Base-by-base conservation (phyloP, 1,140 invertebrate genomes). In the Argopecten irradians region DNA sequence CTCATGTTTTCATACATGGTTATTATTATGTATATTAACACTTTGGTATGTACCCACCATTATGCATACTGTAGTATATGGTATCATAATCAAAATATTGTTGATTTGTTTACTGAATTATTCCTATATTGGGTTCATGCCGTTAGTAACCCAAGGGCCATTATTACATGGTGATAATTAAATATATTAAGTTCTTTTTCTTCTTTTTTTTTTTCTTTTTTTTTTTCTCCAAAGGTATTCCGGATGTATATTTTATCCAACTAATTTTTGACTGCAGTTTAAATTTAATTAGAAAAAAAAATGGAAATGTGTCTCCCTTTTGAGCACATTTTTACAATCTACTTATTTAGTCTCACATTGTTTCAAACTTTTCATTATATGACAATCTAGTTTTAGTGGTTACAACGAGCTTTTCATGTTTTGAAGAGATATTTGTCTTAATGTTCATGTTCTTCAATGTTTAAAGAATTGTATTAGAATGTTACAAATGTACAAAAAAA, bases 381-480 rank as follows among this genome's bases (percentile, higher is more conserved):
- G 93, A 93, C 91, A 93, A 93, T 94, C 93, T 94, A 92, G 93
- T 93, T 94, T 93, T 91, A 93, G 91, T 89, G 89, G 89, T 93
- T 90, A 93, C 92, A 93, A 93, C 92, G 93, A 93, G 89, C 90
- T 92, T 90, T 89, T 93, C 83, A 84, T 89, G 55, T 88, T 71
- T 71, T 71, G 55, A 71, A 71, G 55, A 71, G 55, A 71, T n/a
- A n/a, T 71, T 71, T 89, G 71, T 88, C 84, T 92, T 89, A 83
- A 90, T 87, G 88, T 91, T 92, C 92, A 92, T 92, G 86, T 91
- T 92, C 90, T 91, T 90, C 86, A 86, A 91, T 92, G 90, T 92
- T 93, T 92, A 83, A 91, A 90, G 91, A 91, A 88, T 87, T 43
- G 32, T 71, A 55, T 87, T 87, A 32, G 46, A 82, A 87, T 87